Evolutionary conservation across 2,797 vertebrate species (phyloP), one percentile per base, ranked within the genome.

Genomic region (Anguilla pacifica): DNA sequence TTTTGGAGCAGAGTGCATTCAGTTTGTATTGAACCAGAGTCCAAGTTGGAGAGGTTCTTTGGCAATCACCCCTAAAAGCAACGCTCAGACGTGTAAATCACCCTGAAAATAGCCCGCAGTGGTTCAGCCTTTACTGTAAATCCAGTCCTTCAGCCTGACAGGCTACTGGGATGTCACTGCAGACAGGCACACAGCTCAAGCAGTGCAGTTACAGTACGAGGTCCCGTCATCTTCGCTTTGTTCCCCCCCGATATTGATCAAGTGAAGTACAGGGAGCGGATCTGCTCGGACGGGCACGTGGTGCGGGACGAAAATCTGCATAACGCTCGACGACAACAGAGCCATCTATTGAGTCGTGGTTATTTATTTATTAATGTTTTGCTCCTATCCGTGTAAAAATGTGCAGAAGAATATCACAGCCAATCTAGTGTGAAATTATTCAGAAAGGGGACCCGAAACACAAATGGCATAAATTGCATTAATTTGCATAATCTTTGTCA

Each of bases 401-500:
- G 82, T 13, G 82, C 22, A 51, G 51, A n/a, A 31, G 31, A 88
- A 59, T 85, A 77, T 67, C 64, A 72, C 83, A 85, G 51, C 51
- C n/a, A 39, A 35, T 87, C 87, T 84, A 55, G 28, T 39, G 82
- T 70, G 83, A 85, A 87, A 87, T 87, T 35, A 55, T 85, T 87
- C 83, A 39, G 43, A 84, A 84, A 74, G 31, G 67, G 53, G 82
- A 64, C 83, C 67, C 17, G 51, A 67, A 77, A 64, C 64, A 70
- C 43, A 35, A 88, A 85, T 46, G 28, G 64, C 81, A 72, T 57
- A 57, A 82, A 88, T 72, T 77, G 83, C 83, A 55, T 15, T 39
- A 0, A 85, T 88, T 88, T 85, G 70, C 87, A 85, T 88, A 85
- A 88, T 70, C 84, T 85, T 85, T 85, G 87, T 79, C 83, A 67